A percentile compares a stretch with the other conserved stretches of the same genome.
phyloP scores from a whole-genome alignment of 2,888 invertebrate species.

The Bombyx huttoni region DNA sequence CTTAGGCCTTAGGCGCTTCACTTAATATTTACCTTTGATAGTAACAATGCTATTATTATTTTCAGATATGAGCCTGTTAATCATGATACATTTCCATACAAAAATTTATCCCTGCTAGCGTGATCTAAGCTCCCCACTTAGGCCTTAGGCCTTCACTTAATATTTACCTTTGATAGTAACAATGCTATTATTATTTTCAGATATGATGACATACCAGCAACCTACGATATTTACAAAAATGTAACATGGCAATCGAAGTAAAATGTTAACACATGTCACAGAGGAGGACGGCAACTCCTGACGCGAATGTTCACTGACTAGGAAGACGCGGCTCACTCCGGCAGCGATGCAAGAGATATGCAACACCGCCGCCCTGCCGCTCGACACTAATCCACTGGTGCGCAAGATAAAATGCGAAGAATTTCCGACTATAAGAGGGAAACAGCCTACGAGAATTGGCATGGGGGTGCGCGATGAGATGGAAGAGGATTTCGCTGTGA shows the following conservation, averaged over 20 bases:
- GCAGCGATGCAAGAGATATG: constrained; percentile 73
- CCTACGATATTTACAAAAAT: constrained; percentile 8
- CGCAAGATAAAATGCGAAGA: constrained; percentile 73
- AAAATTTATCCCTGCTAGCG: no score
- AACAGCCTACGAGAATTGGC: constrained; percentile 55
- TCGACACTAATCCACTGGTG: constrained; percentile 66
- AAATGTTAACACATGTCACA: constrained; percentile 54
- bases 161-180: neutral
- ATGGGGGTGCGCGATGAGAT: constrained; percentile 72
- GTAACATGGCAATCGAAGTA: constrained; percentile 17
- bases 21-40: neutral
- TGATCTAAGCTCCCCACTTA: no score
- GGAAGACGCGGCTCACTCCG: constrained; percentile 39
- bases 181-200: constrained; percentile 22
- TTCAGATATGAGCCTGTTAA: constrained; percentile 53
- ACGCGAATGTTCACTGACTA: constrained; percentile 49
- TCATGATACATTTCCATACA: no score
- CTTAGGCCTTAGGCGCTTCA: no score
- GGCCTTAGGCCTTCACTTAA: no score
- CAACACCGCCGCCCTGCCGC: constrained; percentile 68
- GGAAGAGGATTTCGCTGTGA: constrained; percentile 78
- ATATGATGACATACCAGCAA: constrained; percentile 32
- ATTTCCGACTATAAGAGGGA: constrained; percentile 60
- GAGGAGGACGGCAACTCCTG: constrained; percentile 43
- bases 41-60: constrained; percentile 1